Evolutionary conservation across 2,888 invertebrate genomes (phyloP).

Genomic region (Sinopyrophorus schimmeli): DNA sequence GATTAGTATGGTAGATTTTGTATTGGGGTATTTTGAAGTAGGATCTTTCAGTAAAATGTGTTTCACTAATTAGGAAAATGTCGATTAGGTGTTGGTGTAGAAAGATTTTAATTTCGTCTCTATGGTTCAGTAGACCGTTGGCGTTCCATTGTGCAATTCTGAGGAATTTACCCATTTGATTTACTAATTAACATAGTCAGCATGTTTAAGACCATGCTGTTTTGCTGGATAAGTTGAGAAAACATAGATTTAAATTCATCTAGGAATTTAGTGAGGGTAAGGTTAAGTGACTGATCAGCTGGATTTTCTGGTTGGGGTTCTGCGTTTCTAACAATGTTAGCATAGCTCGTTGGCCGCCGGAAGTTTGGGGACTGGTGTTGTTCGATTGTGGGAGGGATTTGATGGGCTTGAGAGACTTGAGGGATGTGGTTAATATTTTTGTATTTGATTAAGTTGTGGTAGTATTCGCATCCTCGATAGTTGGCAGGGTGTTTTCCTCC

Average conservation of each 20-base stretch:
- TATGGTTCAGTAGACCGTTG: slow-evolving; percentile 9
- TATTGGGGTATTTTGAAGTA: slow-evolving; percentile 3
- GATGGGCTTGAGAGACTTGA: too few species aligned
- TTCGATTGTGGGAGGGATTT: slow-evolving; percentile 1
- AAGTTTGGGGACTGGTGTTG: slow-evolving; percentile 1
- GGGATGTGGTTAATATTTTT: too few species aligned
- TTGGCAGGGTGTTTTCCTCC: slow-evolving; percentile 13
- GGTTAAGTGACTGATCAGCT: background rate
- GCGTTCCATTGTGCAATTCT: slow-evolving; percentile 21
- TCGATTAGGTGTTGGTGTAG: slow-evolving; percentile 18
- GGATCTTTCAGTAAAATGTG: slow-evolving; percentile 3
- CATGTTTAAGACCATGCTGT: slow-evolving; percentile 17
- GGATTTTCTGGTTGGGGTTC: slow-evolving; percentile 10
- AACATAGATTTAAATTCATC: slow-evolving; percentile 18
- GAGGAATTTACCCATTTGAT: slow-evolving; percentile 9
- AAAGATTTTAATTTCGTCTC: slow-evolving; percentile 12
- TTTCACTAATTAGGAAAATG: slow-evolving; percentile 17
- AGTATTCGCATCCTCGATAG: slow-evolving; percentile 14
- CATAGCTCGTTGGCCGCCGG: background rate
- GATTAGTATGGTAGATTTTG: slow-evolving; percentile 4
- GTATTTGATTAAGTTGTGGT: slow-evolving; percentile 1
- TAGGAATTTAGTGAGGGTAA: slow-evolving; percentile 10
- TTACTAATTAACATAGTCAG: slow-evolving; percentile 11
- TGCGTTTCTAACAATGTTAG: slow-evolving; percentile 2
- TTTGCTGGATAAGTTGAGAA: slow-evolving; percentile 15